A percentile compares a stretch with the other conserved stretches of the same genome.
These are phyloP conservation scores for Phocides pigmalion DNA, from an alignment of 1,140 invertebrate species.

Conservation along the genomic window DNA sequence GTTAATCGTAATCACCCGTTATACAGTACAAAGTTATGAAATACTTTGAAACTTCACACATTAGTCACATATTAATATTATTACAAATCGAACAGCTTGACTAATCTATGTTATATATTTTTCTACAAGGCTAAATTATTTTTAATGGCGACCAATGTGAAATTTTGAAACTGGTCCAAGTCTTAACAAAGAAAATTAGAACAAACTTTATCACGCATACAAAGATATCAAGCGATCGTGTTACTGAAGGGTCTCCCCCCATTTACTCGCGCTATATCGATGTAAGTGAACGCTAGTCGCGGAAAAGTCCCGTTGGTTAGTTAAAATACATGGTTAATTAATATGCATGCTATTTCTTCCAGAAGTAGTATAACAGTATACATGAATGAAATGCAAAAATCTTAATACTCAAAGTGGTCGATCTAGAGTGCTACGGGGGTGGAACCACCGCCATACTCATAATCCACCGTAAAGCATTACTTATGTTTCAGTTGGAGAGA, in stretches of 20 bases:
- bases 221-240: background rate
- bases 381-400: too few relatives aligned
- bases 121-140: slow-evolving; percentile 10
- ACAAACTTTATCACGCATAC: slow-evolving; percentile 16
- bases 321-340: too few relatives aligned
- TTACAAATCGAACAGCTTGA: background rate
- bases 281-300: too few relatives aligned
- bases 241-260: background rate
- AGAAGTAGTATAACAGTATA: too few relatives aligned
- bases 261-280: background rate
- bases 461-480: too few relatives aligned
- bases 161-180: slow-evolving; percentile 26
- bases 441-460: too few relatives aligned
- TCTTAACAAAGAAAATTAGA: slow-evolving; percentile 28
- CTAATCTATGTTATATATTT: background rate
- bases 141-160: slow-evolving; percentile 15
- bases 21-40: background rate
- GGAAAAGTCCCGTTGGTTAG: too few relatives aligned
- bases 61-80: background rate
- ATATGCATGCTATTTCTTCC: too few relatives aligned
- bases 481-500: too few relatives aligned
- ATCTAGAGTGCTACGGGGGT: too few relatives aligned
- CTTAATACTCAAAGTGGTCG: too few relatives aligned
- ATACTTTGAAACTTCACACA: background rate
- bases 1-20: too few relatives aligned